Percentiles rank a stretch among this genome's conserved stretches.
Evolutionary conservation across 2,888 invertebrate genomes (phyloP).

Genomic region (Acronicta leporina): DNA sequence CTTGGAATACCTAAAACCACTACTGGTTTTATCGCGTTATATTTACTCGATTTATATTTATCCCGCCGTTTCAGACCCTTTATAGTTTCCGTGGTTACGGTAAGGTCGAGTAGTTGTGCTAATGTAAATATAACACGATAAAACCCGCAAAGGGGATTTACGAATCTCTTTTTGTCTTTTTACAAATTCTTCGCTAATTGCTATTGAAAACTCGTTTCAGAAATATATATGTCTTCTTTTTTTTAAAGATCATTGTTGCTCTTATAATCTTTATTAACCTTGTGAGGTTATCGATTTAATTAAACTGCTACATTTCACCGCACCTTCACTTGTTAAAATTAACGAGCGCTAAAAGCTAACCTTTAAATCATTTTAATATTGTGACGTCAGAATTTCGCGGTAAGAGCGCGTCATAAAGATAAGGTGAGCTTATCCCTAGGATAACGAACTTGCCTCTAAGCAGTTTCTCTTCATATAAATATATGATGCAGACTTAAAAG

Average conservation of each 20-base stretch:
- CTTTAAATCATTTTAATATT: conserved; percentile 41
- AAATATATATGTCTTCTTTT: background rate
- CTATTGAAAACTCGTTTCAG: background rate
- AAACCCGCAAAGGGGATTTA: no score
- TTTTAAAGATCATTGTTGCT: conserved; percentile 6
- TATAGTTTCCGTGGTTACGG: no score
- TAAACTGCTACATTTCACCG: conserved; percentile 26
- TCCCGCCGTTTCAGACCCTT: no score
- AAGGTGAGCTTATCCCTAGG: conserved; percentile 54
- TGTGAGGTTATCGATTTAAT: conserved; percentile 31
- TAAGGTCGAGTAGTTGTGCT: no score
- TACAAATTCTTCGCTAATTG: no score
- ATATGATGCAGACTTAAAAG: conserved; percentile 3
- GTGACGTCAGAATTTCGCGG: conserved; percentile 59
- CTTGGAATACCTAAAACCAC: no score
- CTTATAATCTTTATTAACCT: conserved; percentile 30
- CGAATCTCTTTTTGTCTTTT: no score
- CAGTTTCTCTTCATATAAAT: conserved; percentile 11
- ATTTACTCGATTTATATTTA: no score
- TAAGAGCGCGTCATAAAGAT: conserved; percentile 64
- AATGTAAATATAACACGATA: no score
- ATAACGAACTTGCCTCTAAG: conserved; percentile 42
- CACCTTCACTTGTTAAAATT: conserved; percentile 48
- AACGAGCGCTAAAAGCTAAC: conserved; percentile 49
- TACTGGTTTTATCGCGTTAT: no score